Conservation (phyloP, 2,888 invertebrate genomes). For the Unio delphinus region DNA sequence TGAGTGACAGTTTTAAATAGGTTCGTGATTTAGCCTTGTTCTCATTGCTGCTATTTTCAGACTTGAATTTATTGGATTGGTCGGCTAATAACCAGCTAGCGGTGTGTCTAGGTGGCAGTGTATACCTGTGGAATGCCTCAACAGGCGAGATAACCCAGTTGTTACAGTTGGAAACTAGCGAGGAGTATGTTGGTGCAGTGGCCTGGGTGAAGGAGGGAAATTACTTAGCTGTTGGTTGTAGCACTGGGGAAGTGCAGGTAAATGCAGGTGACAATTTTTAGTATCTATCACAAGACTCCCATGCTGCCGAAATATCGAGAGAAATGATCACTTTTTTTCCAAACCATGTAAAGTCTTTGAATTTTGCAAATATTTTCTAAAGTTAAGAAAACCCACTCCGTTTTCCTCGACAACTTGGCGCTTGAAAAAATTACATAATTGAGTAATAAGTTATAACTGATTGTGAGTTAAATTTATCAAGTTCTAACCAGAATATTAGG, state of each 20-base stretch:
- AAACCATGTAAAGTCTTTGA: too few relatives aligned
- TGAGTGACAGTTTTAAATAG: too few relatives aligned
- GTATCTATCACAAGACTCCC: not conserved
- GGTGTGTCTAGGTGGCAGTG: constrained; percentile 87
- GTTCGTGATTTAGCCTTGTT: too few relatives aligned
- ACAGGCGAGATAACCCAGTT: constrained; percentile 83
- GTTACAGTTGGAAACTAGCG: constrained; percentile 82
- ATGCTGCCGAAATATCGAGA: too few relatives aligned
- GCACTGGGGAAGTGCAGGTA: constrained; percentile 85
- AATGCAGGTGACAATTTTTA: constrained; percentile 61
- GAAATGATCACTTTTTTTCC: too few relatives aligned
- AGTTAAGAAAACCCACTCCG: too few relatives aligned
- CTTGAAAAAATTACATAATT: too few relatives aligned
- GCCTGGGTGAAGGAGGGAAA: constrained; percentile 85
- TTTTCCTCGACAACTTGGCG: too few relatives aligned
- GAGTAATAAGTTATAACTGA: too few relatives aligned
- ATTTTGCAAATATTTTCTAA: too few relatives aligned
- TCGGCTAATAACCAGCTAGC: constrained; percentile 91
- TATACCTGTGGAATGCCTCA: constrained; percentile 91
- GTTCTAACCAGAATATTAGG: too few relatives aligned
- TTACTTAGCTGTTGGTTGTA: constrained; percentile 88
- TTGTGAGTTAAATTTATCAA: too few relatives aligned
- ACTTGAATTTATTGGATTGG: constrained; percentile 97
- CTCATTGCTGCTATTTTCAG: constrained; percentile 37
- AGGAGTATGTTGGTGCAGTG: constrained; percentile 79